A percentile compares a stretch with the other conserved stretches of the same genome.
These are phyloP conservation scores for Albula goreensis DNA, from an alignment of 2,113 vertebrate genomes.

Conservation along the genomic window DNA sequence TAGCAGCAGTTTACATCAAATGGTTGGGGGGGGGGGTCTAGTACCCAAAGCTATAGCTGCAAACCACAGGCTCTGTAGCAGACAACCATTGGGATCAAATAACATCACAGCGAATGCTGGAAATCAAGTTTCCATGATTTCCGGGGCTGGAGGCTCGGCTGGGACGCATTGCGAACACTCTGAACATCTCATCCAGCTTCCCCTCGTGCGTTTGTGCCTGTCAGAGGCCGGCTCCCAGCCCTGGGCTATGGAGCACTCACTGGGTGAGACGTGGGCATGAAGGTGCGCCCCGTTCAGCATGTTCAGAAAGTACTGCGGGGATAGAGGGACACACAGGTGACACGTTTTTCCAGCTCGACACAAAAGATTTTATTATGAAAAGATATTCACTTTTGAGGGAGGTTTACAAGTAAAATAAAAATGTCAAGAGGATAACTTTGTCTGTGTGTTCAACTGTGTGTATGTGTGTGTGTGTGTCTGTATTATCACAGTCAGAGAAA, in stretches of 20 bases:
- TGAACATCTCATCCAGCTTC: neutral
- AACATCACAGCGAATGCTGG: neutral
- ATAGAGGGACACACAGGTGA: too few relatives aligned
- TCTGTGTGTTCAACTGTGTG: too few relatives aligned
- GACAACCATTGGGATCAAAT: neutral
- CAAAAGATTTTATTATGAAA: too few relatives aligned
- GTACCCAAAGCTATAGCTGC: neutral
- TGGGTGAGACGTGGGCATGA: neutral
- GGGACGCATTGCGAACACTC: neutral
- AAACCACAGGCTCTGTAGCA: neutral
- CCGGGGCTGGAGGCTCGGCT: neutral
- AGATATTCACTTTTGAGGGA: too few relatives aligned
- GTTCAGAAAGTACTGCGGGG: neutral
- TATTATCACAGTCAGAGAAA: too few relatives aligned
- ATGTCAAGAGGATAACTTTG: too few relatives aligned
- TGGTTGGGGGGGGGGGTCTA: neutral
- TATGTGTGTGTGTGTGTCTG: too few relatives aligned
- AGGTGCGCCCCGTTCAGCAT: neutral
- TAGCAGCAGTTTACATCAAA: neutral
- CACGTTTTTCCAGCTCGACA: too few relatives aligned
- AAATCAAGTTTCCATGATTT: neutral
- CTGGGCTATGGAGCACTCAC: neutral
- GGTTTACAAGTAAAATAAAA: too few relatives aligned
- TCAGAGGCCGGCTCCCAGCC: neutral
- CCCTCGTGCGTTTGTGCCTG: neutral